phyloP scores from a whole-genome alignment of 2,888 invertebrate species.

The Terebella lapidaria region DNA sequence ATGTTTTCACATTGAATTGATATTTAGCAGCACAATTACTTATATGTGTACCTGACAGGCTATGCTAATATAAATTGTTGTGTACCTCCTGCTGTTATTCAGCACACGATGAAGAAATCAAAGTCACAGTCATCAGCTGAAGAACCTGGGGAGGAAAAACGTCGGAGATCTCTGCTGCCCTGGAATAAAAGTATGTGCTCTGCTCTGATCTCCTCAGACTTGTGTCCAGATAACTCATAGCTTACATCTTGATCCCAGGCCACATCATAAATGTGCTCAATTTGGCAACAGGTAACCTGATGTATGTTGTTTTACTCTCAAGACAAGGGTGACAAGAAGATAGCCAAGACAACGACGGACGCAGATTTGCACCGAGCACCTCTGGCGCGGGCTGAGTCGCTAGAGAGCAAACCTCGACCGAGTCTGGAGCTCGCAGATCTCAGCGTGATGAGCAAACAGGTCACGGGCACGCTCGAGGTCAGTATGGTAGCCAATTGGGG shows the following conservation, averaged over 20 bases:
- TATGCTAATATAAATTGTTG: too few relatives aligned
- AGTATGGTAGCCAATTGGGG: too few relatives aligned
- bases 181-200: conserved; percentile 62
- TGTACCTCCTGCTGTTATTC: too few relatives aligned
- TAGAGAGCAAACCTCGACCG: background rate
- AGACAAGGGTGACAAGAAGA: background rate
- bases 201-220: too few relatives aligned
- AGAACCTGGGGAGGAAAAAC: conserved; percentile 70
- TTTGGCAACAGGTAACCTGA: too few relatives aligned
- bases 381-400: background rate
- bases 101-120: conserved; percentile 3
- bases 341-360: conserved; percentile 4
- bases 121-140: conserved; percentile 2
- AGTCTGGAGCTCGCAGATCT: background rate
- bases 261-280: too few relatives aligned
- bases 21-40: too few relatives aligned
- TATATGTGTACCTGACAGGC: too few relatives aligned
- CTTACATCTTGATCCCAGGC: too few relatives aligned
- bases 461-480: background rate
- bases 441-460: background rate
- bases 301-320: too few relatives aligned
- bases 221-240: too few relatives aligned
- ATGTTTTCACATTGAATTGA: too few relatives aligned
- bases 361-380: background rate
- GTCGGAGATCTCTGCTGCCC: conserved; percentile 82